Percentiles rank a stretch among this genome's conserved stretches.
Conservation (phyloP, 35 echinoderm and acorn worm species). For the Stichopus chloronotus region DNA sequence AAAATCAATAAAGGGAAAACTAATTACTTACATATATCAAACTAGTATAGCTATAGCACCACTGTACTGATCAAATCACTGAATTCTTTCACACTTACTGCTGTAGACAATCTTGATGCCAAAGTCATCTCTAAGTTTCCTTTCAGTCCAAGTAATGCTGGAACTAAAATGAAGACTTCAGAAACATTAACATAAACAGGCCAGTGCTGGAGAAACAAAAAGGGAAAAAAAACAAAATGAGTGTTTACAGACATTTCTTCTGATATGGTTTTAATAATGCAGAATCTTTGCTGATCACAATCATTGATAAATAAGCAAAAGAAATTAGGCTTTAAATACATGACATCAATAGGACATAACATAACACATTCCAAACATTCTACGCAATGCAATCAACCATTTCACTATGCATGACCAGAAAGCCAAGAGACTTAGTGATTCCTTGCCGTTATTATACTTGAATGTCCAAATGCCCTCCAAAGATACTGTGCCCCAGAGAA, state of each 20-base stretch:
- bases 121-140: conserved; percentile 98
- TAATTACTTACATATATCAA: too few species aligned
- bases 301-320: too few species aligned
- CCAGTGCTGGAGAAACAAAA: conserved; percentile 82
- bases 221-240: neutral
- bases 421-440: too few species aligned
- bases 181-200: conserved; percentile 78
- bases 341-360: neutral
- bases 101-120: conserved; percentile 94
- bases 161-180: conserved; percentile 96
- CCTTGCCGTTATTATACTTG: too few species aligned
- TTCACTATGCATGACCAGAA: too few species aligned
- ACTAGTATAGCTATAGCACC: too few species aligned
- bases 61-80: too few species aligned
- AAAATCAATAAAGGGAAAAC: too few species aligned
- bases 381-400: neutral
- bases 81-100: conserved; percentile 52
- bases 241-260: neutral
- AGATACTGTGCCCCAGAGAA: too few species aligned
- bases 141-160: conserved; percentile 90
- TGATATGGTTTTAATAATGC: neutral
- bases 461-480: too few species aligned
- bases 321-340: too few species aligned
- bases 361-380: neutral
- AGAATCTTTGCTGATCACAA: too few species aligned